Base-by-base conservation (phyloP, 2,888 invertebrate genomes). In the Campoplex nolae region DNA sequence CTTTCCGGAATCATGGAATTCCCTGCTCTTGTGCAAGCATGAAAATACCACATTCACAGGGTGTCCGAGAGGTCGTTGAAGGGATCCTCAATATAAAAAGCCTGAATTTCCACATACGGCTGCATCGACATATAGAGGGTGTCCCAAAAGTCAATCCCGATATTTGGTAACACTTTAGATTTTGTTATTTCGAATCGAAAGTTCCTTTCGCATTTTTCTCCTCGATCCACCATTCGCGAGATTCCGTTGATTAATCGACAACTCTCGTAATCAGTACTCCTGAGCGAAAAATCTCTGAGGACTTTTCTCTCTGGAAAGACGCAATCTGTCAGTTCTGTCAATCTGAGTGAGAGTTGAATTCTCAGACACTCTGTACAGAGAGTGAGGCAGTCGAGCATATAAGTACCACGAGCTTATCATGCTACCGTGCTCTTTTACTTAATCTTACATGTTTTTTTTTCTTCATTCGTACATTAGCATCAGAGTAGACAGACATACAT, bases 1-100 rank as follows among this genome's bases (percentile, higher is more conserved):
- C 81, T 86, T 84, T 84, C 81, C 84, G 77, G 84, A 84, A 84
- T 84, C 80, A 58, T 77, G 84, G 77, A 86, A 84, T 84, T 77
- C 54, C 68, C 68, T 62, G 32, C 32, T 51, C 18, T 65, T 62
- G 62, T 76, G 32, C 56, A 65, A 9, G 9, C 23, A 28, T 42
- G 45, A 28, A 62, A 28, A 62, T 6, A 23, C 32, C 3, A 11
- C 32, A 38, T 16, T 11, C 18, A 56, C 54, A 35, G 35, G 35
- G 62, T 62, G 62, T 62, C 62, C 16, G 32, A 0, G 13, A n/a
- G 6, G 16, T 32, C 32, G 6, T 32, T 4, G 32, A 0, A 62
- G 32, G 32, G 58, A 28, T 58, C 28, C 23, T 13, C 28, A 32
- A 32, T 1, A 13, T 23, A 28, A 32, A 4, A 16, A 32, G 7